Base-by-base conservation (phyloP, 2,113 vertebrate species). In the Oreocharis arfaki region DNA sequence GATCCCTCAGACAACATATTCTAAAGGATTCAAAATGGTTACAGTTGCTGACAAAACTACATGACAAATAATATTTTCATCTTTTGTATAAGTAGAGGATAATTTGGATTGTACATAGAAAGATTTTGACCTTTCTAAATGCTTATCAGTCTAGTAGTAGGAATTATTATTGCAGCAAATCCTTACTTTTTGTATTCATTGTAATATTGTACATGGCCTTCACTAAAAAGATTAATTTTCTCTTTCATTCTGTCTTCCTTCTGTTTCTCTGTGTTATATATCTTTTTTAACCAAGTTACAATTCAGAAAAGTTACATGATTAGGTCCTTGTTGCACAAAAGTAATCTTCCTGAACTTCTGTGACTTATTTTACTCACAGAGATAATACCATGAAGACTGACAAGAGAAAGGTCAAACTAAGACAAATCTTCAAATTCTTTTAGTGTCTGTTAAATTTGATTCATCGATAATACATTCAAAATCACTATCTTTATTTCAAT, bases 241-340 rank as follows among this genome's bases (percentile, higher is more conserved):
- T 56, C 47, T 88, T 87, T 73, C 35, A 44, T 89, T 87, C 19
- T 75, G 22, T 44, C 50, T 71, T 86, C 27, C 9, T 90, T 88
- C n/a, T 79, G 13, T 85, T 85, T 92, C 41, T 81, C 8, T 75
- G 0, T 83, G 33, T 32, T 67, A n/a, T 37, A n/a, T 65, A 61
- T 87, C 41, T 85, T 37, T 87, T 87, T 80, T 42, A 88, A 90
- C 50, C 47, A 70, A 69, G 30, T 86, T 94, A 52, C n/a, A 57
- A 33, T 83, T 93, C 59, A 87, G 33, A 92, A 85, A 93, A 95
- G 83, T 93, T 55, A 50, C 52, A 63, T 89, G 4, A 91, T 88
- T 94, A 94, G 93, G 65, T 78, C 44, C 44, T 89, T 97, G 75
- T 91, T 87, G 59, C 42, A 82, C 63, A 80, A 49, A 76, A 90